Evolutionary conservation across 2,888 invertebrate genomes (phyloP), one percentile per base, ranked within the genome.

Genomic region (Muschampia plurimacula): DNA sequence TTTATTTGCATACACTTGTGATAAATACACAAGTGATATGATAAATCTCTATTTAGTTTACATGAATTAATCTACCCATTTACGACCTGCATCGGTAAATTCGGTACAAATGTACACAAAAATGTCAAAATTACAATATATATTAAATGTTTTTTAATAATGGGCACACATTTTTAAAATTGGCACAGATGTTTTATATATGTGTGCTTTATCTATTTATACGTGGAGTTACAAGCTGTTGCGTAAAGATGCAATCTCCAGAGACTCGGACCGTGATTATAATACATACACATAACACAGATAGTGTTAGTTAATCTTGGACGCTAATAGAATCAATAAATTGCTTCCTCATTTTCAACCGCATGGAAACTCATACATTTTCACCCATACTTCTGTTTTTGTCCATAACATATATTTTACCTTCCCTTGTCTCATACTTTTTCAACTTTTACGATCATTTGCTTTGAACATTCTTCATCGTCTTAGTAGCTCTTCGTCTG

Each of bases 281-380:
- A 89, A 88, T 88, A 86, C 77, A 81, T 55, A 85, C 82, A 81
- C 85, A 83, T 87, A 89, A 87, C 22, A 55, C 55, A 55, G 55
- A 55, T 84, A 83, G 86, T 85, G 87, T 89, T 90, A 90, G 88
- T 87, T 88, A 85, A 88, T 87, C 86, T 83, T 82, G 80, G 84
- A 81, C 85, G 83, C 84, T 81, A 83, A 86, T 88, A 83, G 86
- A 87, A 89, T 89, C 82, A 79, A 55, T 83, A 89, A 90, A 91
- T 89, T 89, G 88, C 85, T 91, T 91, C 89, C 90, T 86, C 81
- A 83, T 82, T 82, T 84, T 87, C 65, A 86, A 86, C 86, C 80
- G 80, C 82, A 87, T 87, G 90, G 89, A 90, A 91, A 86, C 79
- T 84, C 79, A 84, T 85, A 85, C 86, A 85, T 84, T 83, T 83